Percentiles rank a stretch among this genome's conserved stretches.
These are phyloP conservation scores for Ceyx melanurus DNA, from an alignment of 2,113 vertebrate species.

Conservation along the genomic window DNA sequence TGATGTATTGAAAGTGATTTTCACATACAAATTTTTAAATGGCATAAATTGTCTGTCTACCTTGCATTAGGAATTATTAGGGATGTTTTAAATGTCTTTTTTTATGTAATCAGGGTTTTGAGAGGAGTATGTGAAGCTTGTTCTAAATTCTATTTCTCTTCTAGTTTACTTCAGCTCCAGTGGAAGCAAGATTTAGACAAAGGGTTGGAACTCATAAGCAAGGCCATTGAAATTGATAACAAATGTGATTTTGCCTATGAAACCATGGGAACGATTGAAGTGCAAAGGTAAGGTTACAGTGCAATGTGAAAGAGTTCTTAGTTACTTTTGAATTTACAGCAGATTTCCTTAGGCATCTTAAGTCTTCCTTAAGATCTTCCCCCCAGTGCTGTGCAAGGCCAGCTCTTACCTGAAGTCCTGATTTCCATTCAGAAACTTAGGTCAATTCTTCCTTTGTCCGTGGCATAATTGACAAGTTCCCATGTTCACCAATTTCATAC, in stretches of 20 bases:
- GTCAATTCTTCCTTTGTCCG: neutral
- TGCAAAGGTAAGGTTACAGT: conserved; percentile 87
- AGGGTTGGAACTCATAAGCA: conserved; percentile 97
- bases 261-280: conserved; percentile 99
- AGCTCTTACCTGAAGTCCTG: neutral
- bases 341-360: neutral
- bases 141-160: conserved; percentile 30
- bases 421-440: neutral
- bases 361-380: neutral
- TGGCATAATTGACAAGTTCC: neutral
- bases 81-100: neutral
- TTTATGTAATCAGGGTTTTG: neutral
- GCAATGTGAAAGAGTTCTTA: neutral
- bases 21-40: neutral
- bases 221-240: conserved; percentile 98
- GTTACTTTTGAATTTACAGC: neutral
- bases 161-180: conserved; percentile 96
- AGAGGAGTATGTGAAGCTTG: neutral
- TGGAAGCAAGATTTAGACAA: conserved; percentile 98
- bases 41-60: neutral
- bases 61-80: neutral
- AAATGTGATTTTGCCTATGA: conserved; percentile 99
- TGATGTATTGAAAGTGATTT: neutral
- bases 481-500: neutral
- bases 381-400: neutral